phyloP scores from a whole-genome alignment of 1,140 invertebrate species.

The Teleopsis dalmanni region DNA sequence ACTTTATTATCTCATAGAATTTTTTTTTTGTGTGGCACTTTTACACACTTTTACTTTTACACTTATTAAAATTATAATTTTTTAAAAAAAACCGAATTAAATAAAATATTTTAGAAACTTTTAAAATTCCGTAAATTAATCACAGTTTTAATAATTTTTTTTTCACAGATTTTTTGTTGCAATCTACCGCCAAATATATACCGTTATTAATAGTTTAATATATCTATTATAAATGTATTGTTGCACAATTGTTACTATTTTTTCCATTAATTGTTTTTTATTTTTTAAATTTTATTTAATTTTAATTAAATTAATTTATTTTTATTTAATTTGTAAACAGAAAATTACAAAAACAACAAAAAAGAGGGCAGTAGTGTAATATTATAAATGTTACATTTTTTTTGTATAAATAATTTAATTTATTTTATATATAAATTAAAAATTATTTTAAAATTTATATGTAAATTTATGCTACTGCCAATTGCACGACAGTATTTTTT shows the following conservation, averaged over 20 bases:
- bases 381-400: not conserved
- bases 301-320: not conserved
- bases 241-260: not conserved
- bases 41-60: not conserved
- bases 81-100: too few relatives aligned
- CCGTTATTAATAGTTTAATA: constrained; percentile 28
- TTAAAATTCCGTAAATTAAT: constrained; percentile 8
- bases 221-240: not conserved
- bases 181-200: constrained; percentile 45
- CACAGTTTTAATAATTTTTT: constrained; percentile 41
- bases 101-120: not conserved
- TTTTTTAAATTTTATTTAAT: not conserved
- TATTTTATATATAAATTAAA: not conserved
- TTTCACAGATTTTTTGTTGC: constrained; percentile 45
- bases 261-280: not conserved
- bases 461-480: not conserved
- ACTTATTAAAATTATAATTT: not conserved
- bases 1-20: not conserved
- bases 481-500: not conserved
- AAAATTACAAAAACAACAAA: not conserved
- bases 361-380: not conserved
- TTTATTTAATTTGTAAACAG: not conserved
- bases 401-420: not conserved
- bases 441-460: not conserved
- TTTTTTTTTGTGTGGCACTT: not conserved